Base-by-base conservation (phyloP, 2,113 vertebrate species). In the Tylochromis polylepis region DNA sequence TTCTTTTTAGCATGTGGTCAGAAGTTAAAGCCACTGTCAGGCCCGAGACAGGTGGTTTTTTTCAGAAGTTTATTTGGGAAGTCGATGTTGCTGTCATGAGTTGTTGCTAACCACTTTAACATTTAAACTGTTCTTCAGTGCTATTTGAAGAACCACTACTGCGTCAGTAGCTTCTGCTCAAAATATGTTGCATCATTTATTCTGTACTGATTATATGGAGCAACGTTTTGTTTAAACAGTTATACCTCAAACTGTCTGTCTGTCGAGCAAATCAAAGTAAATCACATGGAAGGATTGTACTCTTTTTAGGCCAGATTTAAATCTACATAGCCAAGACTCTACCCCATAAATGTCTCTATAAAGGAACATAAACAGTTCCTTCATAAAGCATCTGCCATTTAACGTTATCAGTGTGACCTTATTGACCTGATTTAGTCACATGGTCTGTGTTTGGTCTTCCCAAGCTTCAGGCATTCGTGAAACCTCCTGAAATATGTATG, bases 401-500 rank as follows among this genome's bases (percentile, higher is more conserved):
- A 24, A 79, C 24, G 34, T 67, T 16, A 24, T n/a, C 49, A n/a
- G 5, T 31, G 34, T 41, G 60, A 31, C 79, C 58, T 65, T 56
- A 79, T 16, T 24, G 53, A 85, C 24, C 0, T 27, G 18, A 78
- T 20, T 55, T 38, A 22, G 85, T 92, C 91, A 91, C 79, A 67
- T 36, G 43, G n/a, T 81, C 65, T 31, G 82, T 83, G 81, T 81
- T 85, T 49, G 75, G 82, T 56, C 65, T 46, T 82, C 79, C 59
- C 11, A 57, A 88, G 60, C 88, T 16, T 82, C 41, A 72, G 31
- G 82, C 83, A 85, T 93, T 92, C 55, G 56, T 62, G 38, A 55
- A 82, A 90, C 58, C 38, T 62, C 27, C 53, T 89, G 56, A 90
- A 91, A 91, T 89, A 92, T 87, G 90, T 41, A 87, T 75, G 55